Base-by-base conservation (phyloP, 1,140 invertebrate species). In the Zeugodacus cucurbitae region DNA sequence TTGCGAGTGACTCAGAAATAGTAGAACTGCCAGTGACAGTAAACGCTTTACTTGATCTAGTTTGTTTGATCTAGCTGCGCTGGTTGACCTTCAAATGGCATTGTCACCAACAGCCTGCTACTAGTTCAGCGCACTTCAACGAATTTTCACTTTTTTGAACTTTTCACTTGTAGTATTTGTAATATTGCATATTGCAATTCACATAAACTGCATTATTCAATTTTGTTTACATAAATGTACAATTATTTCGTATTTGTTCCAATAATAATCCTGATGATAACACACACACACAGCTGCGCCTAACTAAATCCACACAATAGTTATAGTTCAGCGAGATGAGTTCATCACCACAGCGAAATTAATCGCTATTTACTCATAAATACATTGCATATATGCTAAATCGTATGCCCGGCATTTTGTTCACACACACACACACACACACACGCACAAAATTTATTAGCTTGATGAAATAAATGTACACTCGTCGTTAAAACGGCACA, bases 251-350 rank as follows among this genome's bases (percentile, higher is more conserved):
- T 10, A 82, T 82, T 74, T 41, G 70, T 74, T 54, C 41, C n/a
- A 82, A 82, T 82, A 54, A 82, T 82, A 54, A 82, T 82, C 34
- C 34, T 17, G n/a, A 54, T 82, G 74, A 82, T 82, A 74, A 74
- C 4, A 74, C 34, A 41, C n/a, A n/a, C n/a, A n/a, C n/a, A n/a
- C n/a, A n/a, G n/a, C n/a, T n/a, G n/a, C n/a, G n/a, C n/a, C n/a
- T n/a, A n/a, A 41, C 41, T 82, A 82, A 74, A 37, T 74, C 8
- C 11, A 14, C 20, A 22, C n/a, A n/a, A n/a, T 4, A 54, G 3
- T 54, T 17, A 54, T 44, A 82, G 34, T 48, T n/a, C 41, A 82
- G 44, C 41, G 41, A 17, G 34, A 82, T 82, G 74, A 82, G 74
- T 82, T 82, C 74, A 82, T 82, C 74, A 37, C 34, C 34, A 37